Percentiles rank a stretch among this genome's conserved stretches.
phyloP scores from a whole-genome alignment of 1,140 invertebrate species.

The Lasioglossum baleicum region DNA sequence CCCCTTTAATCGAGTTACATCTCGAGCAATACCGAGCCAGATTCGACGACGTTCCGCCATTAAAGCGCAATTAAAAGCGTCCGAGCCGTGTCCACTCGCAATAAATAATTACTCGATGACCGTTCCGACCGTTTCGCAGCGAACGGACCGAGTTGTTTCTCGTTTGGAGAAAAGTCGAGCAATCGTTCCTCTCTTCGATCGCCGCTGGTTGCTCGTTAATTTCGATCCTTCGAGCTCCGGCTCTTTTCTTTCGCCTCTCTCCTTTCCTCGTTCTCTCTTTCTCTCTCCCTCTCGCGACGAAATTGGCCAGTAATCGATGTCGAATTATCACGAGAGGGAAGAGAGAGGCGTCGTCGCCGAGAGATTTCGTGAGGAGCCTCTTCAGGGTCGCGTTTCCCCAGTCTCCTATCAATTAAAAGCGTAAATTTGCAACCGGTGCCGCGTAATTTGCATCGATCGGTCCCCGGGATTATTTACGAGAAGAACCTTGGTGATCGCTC shows the following conservation, averaged over 20 bases:
- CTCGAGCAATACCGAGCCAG: neutral
- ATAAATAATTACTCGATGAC: neutral
- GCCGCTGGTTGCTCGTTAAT: neutral
- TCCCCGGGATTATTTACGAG: constrained; percentile 16
- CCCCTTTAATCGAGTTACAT: neutral
- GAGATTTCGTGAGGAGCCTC: constrained; percentile 4
- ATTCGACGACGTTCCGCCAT: neutral
- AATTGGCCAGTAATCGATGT: neutral
- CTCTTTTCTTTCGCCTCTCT: neutral
- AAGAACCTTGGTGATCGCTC: constrained; percentile 50
- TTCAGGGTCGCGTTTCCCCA: constrained; percentile 17
- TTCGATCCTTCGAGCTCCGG: neutral
- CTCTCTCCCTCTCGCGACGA: neutral
- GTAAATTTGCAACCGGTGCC: constrained; percentile 44
- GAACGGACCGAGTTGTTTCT: no score
- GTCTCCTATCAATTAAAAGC: constrained; percentile 40
- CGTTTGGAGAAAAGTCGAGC: no score
- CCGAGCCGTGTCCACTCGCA: neutral
- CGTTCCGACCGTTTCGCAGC: no score
- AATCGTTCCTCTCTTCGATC: no score
- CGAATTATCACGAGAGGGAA: neutral
- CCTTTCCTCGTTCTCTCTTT: no score
- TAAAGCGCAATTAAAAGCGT: neutral
- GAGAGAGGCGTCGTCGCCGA: neutral
- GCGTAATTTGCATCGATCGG: constrained; percentile 45